Conservation (phyloP, 53 echinoderm and acorn worm species). For the Holothuria scabra region DNA sequence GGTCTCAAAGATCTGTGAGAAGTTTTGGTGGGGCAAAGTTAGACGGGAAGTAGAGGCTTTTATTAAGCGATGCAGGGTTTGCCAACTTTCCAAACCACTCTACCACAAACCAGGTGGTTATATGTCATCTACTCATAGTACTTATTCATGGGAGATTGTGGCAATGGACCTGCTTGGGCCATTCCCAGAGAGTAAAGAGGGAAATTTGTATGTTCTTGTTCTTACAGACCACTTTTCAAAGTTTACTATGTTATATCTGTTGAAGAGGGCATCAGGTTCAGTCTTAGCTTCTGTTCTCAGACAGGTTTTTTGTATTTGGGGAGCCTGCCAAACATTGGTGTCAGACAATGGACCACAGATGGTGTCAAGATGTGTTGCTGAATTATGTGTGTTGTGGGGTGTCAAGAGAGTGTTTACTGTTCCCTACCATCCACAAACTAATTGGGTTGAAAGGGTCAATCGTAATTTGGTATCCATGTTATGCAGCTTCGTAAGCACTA, state of each 20-base stretch:
- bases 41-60: conserved; percentile 24
- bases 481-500: neutral
- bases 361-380: too few relatives aligned
- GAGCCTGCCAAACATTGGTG: too few relatives aligned
- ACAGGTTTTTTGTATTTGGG: conserved; percentile 64
- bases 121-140: conserved; percentile 47
- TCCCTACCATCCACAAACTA: too few relatives aligned
- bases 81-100: conserved; percentile 56
- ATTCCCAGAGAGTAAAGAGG: conserved; percentile 49
- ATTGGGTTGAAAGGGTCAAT: too few relatives aligned
- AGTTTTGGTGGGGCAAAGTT: conserved; percentile 42
- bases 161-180: conserved; percentile 59
- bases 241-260: too few relatives aligned
- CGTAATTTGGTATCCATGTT: too few relatives aligned
- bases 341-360: too few relatives aligned
- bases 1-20: conserved; percentile 15
- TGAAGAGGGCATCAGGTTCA: conserved; percentile 48
- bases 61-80: conserved; percentile 32
- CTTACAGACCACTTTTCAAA: conserved; percentile 9
- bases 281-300: conserved; percentile 44
- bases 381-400: conserved; percentile 52
- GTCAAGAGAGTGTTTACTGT: too few relatives aligned
- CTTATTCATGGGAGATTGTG: conserved; percentile 54
- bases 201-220: conserved; percentile 31
- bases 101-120: conserved; percentile 54